Evolutionary conservation across 2,888 invertebrate species (phyloP), one percentile per base, ranked within the genome.

Genomic region (Melanostoma mellinum): DNA sequence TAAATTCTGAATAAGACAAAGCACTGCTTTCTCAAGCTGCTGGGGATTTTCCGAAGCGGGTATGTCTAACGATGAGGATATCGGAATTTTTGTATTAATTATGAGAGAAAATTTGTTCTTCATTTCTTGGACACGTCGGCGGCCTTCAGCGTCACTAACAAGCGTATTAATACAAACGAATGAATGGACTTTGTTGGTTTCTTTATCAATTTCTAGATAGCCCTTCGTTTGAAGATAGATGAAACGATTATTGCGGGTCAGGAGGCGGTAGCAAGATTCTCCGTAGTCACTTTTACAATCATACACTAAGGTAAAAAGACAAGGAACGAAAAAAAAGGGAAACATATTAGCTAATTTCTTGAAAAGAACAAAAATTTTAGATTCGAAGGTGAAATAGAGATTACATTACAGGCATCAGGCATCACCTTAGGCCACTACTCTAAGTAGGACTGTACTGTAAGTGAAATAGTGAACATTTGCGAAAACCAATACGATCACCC

Each of bases 161-260:
- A 96, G 92, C 77, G 95, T 95, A 89, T 97, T 97, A 72, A 97
- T 94, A 91, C 97, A 97, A 46, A 97, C 94, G 91, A 97, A 97
- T 82, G 97, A 96, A 88, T 95, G 95, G 35, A 97, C 96, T 73
- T 94, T 94, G 86, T 96, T 95, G 4, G 95, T 94, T 58, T 92
- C 92, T 88, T 93, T 94, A 88, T 97, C 96, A 86, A 96, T 95
- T 91, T 97, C 97, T 67, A 97, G 93, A 88, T 94, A 97, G 6
- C 97, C 97, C 86, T 95, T 93, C 0, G 97, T 96, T 88, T 95
- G 94, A 90, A 97, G 93, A 88, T 96, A 97, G 86, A 97, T 96
- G 88, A 96, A 96, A 87, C 95, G 93, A n/a, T 97, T 97, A 69
- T 95, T 96, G 85, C 96, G 94, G 8, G 96, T 94, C 88, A 95